Percentiles rank a stretch among this genome's conserved stretches.
These are phyloP conservation scores for Colostygia pectinataria DNA, from an alignment of 2,888 invertebrate genomes.

Conservation along the genomic window DNA sequence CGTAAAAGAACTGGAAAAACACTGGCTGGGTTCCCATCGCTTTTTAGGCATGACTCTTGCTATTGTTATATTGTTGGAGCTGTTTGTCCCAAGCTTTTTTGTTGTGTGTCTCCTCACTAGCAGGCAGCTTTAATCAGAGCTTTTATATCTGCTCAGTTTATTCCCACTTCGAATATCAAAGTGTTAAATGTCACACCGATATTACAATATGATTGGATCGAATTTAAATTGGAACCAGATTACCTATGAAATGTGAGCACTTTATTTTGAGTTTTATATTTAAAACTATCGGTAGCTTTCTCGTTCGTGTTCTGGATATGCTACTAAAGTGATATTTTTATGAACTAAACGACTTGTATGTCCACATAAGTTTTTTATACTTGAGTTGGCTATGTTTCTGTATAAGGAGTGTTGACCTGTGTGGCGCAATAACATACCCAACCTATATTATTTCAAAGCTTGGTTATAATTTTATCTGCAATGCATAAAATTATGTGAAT, in stretches of 20 bases:
- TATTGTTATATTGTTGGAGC: no score
- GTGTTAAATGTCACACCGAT: conserved; percentile 42
- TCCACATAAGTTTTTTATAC: no score
- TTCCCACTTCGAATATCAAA: conserved; percentile 38
- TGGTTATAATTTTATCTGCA: not conserved
- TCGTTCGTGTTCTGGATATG: not conserved
- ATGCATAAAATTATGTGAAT: conserved; percentile 4
- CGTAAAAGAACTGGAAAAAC: no score
- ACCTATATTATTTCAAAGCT: not conserved
- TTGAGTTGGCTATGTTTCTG: no score
- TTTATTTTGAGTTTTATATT: conserved; percentile 1
- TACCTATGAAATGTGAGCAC: conserved; percentile 31
- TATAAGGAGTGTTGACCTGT: no score
- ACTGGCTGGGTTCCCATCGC: no score
- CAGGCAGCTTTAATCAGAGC: conserved; percentile 7
- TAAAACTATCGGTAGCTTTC: conserved; percentile 4
- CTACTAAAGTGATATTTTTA: not conserved
- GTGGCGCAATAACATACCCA: no score
- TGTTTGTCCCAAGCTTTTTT: no score
- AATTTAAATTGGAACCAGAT: conserved; percentile 24
- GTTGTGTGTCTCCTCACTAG: not conserved
- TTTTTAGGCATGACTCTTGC: no score
- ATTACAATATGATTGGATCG: conserved; percentile 35
- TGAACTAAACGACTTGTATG: not conserved
- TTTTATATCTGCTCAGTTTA: conserved; percentile 12